Evolutionary conservation across 2,888 invertebrate species (phyloP).

Genomic region (Endomychus coccineus): DNA sequence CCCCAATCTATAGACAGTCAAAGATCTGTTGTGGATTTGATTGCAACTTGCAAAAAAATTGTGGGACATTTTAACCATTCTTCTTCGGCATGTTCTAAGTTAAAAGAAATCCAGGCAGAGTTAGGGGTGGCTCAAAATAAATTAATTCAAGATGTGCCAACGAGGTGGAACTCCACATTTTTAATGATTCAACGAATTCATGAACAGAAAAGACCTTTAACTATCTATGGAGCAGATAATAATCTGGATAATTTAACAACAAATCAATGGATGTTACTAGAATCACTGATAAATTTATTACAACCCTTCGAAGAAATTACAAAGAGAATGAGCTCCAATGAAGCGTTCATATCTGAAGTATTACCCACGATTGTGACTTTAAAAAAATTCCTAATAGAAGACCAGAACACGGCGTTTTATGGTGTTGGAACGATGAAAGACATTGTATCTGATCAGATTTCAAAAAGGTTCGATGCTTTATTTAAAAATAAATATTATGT

Average conservation of each 20-base stretch:
- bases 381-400: slow-evolving; percentile 5
- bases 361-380: slow-evolving; percentile 6
- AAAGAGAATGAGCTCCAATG: slow-evolving; percentile 8
- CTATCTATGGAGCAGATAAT: slow-evolving; percentile 5
- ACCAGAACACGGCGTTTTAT: slow-evolving; percentile 1
- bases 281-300: too few species aligned
- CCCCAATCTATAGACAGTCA: slow-evolving; percentile 4
- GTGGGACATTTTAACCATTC: slow-evolving; percentile 8
- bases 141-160: slow-evolving; percentile 4
- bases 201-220: slow-evolving; percentile 6
- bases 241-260: slow-evolving; percentile 7
- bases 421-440: slow-evolving; percentile 6
- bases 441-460: slow-evolving; percentile 6
- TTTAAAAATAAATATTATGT: slow-evolving; percentile 6
- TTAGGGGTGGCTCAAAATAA: slow-evolving; percentile 4
- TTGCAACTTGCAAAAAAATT: slow-evolving; percentile 6
- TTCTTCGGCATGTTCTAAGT: slow-evolving; percentile 5
- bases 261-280: slow-evolving; percentile 5
- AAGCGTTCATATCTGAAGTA: slow-evolving; percentile 7
- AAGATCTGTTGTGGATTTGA: slow-evolving; percentile 8
- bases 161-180: slow-evolving; percentile 7
- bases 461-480: slow-evolving; percentile 5
- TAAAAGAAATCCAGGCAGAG: slow-evolving; percentile 7
- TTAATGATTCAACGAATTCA: slow-evolving; percentile 4
- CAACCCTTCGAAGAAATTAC: slow-evolving; percentile 7